Conservation (phyloP, 2,888 invertebrate genomes). For the Camponotus fellah region DNA sequence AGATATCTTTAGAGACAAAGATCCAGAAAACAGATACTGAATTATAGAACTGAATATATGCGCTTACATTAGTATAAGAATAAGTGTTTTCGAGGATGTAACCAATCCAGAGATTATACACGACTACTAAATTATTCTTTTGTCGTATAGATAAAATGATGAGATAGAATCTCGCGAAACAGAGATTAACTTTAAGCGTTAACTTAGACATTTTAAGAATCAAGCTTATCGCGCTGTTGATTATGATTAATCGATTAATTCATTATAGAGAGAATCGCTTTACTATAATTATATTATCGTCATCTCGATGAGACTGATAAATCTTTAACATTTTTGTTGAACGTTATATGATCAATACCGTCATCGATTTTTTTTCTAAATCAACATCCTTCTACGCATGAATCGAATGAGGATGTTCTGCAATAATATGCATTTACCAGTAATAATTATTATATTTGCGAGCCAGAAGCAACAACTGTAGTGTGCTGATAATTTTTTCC, state of each 20-base stretch:
- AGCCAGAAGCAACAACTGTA: not conserved
- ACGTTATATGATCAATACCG: not conserved
- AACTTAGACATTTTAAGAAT: slow-evolving; percentile 28
- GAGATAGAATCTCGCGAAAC: not conserved
- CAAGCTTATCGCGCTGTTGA: slow-evolving; percentile 54
- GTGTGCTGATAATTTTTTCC: not conserved
- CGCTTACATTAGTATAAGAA: not conserved
- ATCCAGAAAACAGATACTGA: not conserved
- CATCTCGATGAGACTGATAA: slow-evolving; percentile 4
- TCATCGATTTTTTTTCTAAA: not conserved
- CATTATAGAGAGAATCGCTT: slow-evolving; percentile 13
- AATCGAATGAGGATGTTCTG: not conserved
- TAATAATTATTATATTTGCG: not conserved
- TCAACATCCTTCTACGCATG: not conserved
- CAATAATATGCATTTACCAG: not conserved
- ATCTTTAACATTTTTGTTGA: slow-evolving; percentile 25
- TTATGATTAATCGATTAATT: slow-evolving; percentile 33
- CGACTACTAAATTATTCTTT: slow-evolving; percentile 26
- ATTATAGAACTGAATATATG: not conserved
- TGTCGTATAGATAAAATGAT: not conserved
- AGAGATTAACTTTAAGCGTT: not conserved
- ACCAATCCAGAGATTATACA: slow-evolving; percentile 25
- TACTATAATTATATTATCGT: slow-evolving; percentile 21
- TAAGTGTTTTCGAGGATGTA: not conserved
- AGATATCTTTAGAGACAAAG: not conserved